Base-by-base conservation (phyloP, 2,888 invertebrate species). In the Alloplasta piceator region DNA sequence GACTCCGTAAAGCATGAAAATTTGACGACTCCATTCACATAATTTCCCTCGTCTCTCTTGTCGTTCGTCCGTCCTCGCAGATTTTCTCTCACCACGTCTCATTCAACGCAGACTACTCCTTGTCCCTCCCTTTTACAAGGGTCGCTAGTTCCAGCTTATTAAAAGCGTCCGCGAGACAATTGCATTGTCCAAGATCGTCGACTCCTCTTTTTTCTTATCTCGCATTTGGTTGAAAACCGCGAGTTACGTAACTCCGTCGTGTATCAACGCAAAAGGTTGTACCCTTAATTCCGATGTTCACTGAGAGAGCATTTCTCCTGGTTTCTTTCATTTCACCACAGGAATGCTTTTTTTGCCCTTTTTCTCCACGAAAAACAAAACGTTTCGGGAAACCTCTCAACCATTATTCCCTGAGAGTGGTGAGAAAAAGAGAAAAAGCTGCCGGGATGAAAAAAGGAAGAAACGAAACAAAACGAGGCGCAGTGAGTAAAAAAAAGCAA, bases 271-370 rank as follows among this genome's bases (percentile, higher is more conserved):
- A 12, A 12, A 68, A 48, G 12, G 39, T 66, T 58, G 52, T 16
- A 64, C 10, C 55, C 39, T 39, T 52, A 61, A 80, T 75, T 60
- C 16, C 16, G 9, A 55, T 46, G 70, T 61, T 67, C 1, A 63
- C 46, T 36, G 58, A 36, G n/a, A 39, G 46, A 60, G 71, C 14
- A 46, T 61, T 58, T 9, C 7, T n/a, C 39, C 48, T 64, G 12
- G 10, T 52, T 61, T 63, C 48, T 46, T 66, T 67, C 60, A 7
- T 5, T 70, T 71, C 60, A 61, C 39, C 66, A 41, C 56, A 9
- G 26, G 64, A 73, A 71, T 71, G 41, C 43, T 56, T 38, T 26
- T 73, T 14, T 63, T 50, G 6, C 9, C 14, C 55, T 39, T 6
- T 16, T 14, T 9, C 41, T 2, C 10, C 12, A 52, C 14, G 46